Evolutionary conservation across 2,113 vertebrate species (phyloP), one percentile per base, ranked within the genome.

Genomic region (Xenopus laevis): DNA sequence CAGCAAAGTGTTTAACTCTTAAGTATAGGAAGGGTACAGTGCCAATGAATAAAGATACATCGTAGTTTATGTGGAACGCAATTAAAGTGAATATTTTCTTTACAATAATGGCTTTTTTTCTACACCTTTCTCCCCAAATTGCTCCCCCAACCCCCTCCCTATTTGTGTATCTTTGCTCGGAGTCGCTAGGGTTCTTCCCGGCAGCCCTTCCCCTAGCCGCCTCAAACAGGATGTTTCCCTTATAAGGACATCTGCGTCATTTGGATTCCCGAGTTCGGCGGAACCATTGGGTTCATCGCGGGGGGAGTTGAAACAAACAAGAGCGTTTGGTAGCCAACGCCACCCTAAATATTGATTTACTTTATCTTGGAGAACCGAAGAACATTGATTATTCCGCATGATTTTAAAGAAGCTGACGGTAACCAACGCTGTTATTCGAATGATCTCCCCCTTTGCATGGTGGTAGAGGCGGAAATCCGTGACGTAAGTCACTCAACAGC

Each of bases 171-270:
- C 15, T 55, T 52, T 45, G 10, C 18, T 15, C n/a, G n/a, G n/a
- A n/a, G n/a, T n/a, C 7, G 46, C 65, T 50, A 57, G 74, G 74
- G 74, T 50, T 76, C 65, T 76, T 76, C 74, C 74, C 67, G 90
- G 89, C 85, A 82, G 86, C 86, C 81, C 1, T 83, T 44, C 65
- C 89, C 88, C 86, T 78, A 80, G 90, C 87, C 86, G 87, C 86
- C 87, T 88, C 87, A 78, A 81, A 89, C 88, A 89, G 89, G 88
- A 91, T 91, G 86, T 87, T 84, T 86, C 80, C 91, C 91, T 88
- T 90, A 90, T 91, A 88, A 92, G 91, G 91, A 87, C 84, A 92
- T 89, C 85, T 92, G 88, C 91, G 91, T 92, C 91, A 91, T 84
- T 86, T 68, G 87, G 90, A 86, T 91, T 87, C 87, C 90, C 88